Percentiles rank a stretch among this genome's conserved stretches.
phyloP scores from a whole-genome alignment of 2,113 vertebrate genomes.

The Chaetops frenatus region DNA sequence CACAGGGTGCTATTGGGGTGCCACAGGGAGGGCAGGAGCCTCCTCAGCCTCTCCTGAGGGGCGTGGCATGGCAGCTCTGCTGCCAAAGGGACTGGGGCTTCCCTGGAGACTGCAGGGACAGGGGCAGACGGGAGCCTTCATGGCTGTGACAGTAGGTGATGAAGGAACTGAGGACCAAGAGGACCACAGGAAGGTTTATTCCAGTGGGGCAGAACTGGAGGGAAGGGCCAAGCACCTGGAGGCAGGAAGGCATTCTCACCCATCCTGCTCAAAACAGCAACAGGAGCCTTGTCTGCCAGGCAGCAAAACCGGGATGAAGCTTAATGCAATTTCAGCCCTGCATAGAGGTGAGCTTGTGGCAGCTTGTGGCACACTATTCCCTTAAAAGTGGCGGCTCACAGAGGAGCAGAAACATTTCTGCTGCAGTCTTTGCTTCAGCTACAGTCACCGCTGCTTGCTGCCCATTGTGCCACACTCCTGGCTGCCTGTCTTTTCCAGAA shows the following conservation, averaged over 20 bases:
- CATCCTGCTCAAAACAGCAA: not conserved
- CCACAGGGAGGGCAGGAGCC: not conserved
- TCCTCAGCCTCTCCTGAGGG: not conserved
- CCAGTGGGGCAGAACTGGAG: not conserved
- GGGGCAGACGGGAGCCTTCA: accelerated
- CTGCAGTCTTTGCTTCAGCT: not conserved
- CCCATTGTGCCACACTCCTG: not conserved
- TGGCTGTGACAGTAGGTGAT: not conserved
- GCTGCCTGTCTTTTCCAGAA: not conserved
- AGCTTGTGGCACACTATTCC: not conserved
- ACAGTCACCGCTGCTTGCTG: not conserved
- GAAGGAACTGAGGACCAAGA: not conserved
- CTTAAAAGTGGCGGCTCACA: not conserved
- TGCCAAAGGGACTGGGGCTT: accelerated
- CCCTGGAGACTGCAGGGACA: not conserved
- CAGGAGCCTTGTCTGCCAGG: accelerated
- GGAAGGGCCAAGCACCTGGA: not conserved
- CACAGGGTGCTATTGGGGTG: not conserved
- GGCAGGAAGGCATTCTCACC: not conserved
- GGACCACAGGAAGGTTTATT: not conserved
- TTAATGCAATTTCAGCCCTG: not conserved
- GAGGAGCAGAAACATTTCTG: not conserved
- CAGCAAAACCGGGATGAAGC: not conserved
- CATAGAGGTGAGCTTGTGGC: not conserved
- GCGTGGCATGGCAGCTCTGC: not conserved